Conservation (phyloP, 2,888 invertebrate species). For the Lottia gigantea region DNA sequence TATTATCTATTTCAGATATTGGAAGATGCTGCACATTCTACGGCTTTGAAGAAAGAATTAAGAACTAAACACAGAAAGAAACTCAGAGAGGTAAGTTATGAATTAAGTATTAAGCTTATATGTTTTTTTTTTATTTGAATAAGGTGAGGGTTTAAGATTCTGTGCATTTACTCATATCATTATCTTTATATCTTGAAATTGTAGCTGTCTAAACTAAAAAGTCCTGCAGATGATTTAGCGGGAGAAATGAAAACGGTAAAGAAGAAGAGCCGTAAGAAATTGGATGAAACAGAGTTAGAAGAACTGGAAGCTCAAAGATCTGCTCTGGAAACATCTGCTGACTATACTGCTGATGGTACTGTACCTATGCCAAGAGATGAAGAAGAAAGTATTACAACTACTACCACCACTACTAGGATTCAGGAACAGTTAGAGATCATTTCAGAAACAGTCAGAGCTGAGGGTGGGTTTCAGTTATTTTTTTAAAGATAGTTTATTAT, state of each 20-base stretch:
- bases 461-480: too few relatives aligned
- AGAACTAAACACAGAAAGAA: conserved; percentile 49
- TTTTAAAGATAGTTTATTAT: too few relatives aligned
- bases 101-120: too few relatives aligned
- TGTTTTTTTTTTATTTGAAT: too few relatives aligned
- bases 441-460: background rate
- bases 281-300: conserved; percentile 50
- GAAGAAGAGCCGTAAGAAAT: conserved; percentile 47
- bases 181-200: background rate
- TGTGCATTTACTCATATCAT: too few relatives aligned
- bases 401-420: background rate
- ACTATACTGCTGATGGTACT: conserved; percentile 45
- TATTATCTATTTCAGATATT: conserved; percentile 25
- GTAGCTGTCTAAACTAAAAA: conserved; percentile 51
- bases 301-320: conserved; percentile 31
- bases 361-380: conserved; percentile 48
- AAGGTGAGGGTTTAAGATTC: too few relatives aligned
- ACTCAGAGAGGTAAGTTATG: conserved; percentile 47
- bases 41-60: conserved; percentile 48
- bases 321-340: conserved; percentile 23
- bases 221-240: conserved; percentile 57
- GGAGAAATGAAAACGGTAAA: conserved; percentile 52
- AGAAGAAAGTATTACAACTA: conserved; percentile 21
- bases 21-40: conserved; percentile 42
- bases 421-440: background rate